Conservation (phyloP, 1,140 invertebrate species). For the Tribolium castaneum region DNA sequence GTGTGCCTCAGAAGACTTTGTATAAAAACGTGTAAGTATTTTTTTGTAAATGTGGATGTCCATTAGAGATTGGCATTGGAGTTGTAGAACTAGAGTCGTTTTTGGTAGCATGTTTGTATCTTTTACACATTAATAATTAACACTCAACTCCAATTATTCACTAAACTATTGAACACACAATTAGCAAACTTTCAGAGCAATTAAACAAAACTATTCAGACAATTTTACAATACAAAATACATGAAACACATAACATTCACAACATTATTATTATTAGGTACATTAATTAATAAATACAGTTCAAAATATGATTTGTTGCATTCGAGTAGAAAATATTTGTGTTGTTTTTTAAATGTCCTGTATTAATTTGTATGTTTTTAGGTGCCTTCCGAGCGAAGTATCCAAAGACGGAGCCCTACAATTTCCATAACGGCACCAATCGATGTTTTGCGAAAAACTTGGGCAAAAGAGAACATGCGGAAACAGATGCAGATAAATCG, state of each 20-base stretch:
- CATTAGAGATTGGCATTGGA: neutral
- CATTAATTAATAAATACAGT: too few species aligned
- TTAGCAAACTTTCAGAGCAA: neutral
- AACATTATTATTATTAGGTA: neutral
- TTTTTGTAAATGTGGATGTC: slow-evolving; percentile 8
- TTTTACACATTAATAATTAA: neutral
- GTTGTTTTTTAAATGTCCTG: neutral
- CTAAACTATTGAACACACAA: neutral
- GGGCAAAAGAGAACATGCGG: slow-evolving; percentile 29
- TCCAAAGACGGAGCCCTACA: slow-evolving; percentile 38
- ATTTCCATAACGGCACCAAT: slow-evolving; percentile 44
- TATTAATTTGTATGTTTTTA: neutral
- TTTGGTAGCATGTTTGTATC: neutral
- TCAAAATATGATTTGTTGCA: neutral
- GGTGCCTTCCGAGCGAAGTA: slow-evolving; percentile 13
- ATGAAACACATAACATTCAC: neutral
- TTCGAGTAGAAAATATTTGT: neutral
- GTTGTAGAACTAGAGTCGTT: slow-evolving; percentile 3
- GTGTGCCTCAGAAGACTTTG: neutral
- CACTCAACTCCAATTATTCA: neutral
- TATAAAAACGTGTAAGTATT: slow-evolving; percentile 11
- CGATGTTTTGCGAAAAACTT: slow-evolving; percentile 42
- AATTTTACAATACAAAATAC: neutral
- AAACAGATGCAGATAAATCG: slow-evolving; percentile 34
- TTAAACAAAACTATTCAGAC: neutral